Base-by-base conservation (phyloP, 2,888 invertebrate genomes). In the Aspidapion aeneum region DNA sequence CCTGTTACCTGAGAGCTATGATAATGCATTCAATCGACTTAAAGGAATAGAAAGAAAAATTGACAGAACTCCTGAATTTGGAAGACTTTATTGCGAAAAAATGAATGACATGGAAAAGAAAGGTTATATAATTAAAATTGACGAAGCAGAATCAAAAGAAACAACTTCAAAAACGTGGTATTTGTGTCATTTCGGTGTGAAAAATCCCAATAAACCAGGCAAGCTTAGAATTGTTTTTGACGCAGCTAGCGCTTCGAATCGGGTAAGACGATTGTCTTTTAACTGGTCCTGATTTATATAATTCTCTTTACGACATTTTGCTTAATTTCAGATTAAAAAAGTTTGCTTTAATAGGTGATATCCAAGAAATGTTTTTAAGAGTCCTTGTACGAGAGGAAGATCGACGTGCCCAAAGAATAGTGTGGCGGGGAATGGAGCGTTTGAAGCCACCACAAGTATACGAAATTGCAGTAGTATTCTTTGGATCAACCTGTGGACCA, bases 191-290 rank as follows among this genome's bases (percentile, higher is more conserved):
- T 56, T 20, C 12, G 35, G 12, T 35, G 35, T 35, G 3, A 35
- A 3, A 7, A 7, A 35, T 35, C 35, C 35, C 12, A 56, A 56
- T 19, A 56, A 56, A 56, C 56, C 56, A 7, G 56, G 21, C 3
- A 56, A 56, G 21, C n/a, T 56, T 7, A 18, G 69, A 19, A 9
- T 71, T 63, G 50, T 59, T 12, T 55, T 59, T 59, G 59, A 59
- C 19, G 49, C 51, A 2, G 59, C 59, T 35, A 35, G 35, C 12
- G 35, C 35, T 35, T 35, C 35, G 3, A 3, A 35, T 35, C 5
- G 35, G 35, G 35, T 35, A 35, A 35, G 35, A 35, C 35, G 35
- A 35, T 35, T 35, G 12, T 35, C 35, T 35, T 12, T 35, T 35
- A 35, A 7, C 35, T 35, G 35, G 35, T 12, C 35, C 35, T 35